These are phyloP conservation scores for Muscicapa striata DNA, from an alignment of 2,797 vertebrate genomes.

Conservation along the genomic window DNA sequence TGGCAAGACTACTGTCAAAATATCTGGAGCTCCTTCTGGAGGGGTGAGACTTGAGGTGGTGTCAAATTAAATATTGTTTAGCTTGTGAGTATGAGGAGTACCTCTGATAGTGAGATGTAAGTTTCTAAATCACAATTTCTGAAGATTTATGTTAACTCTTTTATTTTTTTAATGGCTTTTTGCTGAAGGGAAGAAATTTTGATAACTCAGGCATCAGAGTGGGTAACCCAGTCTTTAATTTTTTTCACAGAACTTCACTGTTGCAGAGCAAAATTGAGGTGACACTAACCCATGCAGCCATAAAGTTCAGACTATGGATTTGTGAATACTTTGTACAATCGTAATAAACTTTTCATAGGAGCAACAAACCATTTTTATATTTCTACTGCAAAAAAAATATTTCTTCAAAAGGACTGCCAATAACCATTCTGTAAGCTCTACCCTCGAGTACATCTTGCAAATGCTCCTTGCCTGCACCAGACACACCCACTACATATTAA, in stretches of 20 bases:
- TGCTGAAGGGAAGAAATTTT: not conserved
- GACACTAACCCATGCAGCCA: not conserved
- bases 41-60: not conserved
- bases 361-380: not conserved
- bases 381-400: not conserved
- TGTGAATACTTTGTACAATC: not conserved
- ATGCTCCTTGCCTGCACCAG: not conserved
- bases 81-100: not conserved
- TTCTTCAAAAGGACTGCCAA: not conserved
- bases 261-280: not conserved
- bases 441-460: not conserved
- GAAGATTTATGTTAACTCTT: not conserved
- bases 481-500: constrained; percentile 56
- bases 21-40: not conserved
- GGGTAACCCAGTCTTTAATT: not conserved
- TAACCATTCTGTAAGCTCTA: not conserved
- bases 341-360: not conserved
- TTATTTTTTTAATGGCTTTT: not conserved
- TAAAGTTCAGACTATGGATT: not conserved
- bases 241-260: not conserved
- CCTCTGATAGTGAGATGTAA: not conserved
- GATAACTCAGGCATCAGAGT: not conserved
- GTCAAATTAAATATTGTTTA: not conserved
- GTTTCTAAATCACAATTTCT: not conserved
- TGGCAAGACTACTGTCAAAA: not conserved